Conservation (phyloP, 2,113 vertebrate genomes). For the Telmatochromis brachygnathus region DNA sequence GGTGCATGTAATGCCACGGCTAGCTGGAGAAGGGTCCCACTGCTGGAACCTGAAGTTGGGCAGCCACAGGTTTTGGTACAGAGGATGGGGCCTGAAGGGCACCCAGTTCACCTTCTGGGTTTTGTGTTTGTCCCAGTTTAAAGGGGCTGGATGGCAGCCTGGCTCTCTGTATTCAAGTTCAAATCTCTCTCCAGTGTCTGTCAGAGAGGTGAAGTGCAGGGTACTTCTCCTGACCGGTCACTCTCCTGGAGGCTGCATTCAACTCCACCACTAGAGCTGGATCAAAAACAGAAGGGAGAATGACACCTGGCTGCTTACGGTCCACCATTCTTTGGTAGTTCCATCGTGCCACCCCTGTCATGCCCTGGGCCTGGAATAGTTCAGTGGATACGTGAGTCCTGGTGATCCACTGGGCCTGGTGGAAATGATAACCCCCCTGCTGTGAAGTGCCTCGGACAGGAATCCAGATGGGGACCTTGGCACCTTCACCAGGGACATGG, state of each 20-base stretch:
- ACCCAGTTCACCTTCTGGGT: rapidly evolving
- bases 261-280: background rate
- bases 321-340: background rate
- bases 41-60: background rate
- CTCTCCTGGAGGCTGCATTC: rapidly evolving
- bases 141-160: background rate
- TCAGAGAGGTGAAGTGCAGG: background rate
- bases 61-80: rapidly evolving
- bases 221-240: background rate
- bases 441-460: background rate
- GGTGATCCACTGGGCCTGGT: background rate
- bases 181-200: background rate
- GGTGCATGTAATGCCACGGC: background rate
- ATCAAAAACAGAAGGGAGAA: background rate
- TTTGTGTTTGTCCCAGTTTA: background rate
- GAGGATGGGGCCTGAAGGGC: rapidly evolving
- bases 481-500: background rate
- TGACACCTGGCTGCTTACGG: background rate
- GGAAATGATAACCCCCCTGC: background rate
- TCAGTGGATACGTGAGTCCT: rapidly evolving
- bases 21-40: rapidly evolving
- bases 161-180: rapidly evolving
- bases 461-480: background rate
- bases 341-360: background rate
- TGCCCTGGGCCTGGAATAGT: background rate